Evolutionary conservation across 2,113 vertebrate species (phyloP).

Genomic region (Pleuronectes platessa): DNA sequence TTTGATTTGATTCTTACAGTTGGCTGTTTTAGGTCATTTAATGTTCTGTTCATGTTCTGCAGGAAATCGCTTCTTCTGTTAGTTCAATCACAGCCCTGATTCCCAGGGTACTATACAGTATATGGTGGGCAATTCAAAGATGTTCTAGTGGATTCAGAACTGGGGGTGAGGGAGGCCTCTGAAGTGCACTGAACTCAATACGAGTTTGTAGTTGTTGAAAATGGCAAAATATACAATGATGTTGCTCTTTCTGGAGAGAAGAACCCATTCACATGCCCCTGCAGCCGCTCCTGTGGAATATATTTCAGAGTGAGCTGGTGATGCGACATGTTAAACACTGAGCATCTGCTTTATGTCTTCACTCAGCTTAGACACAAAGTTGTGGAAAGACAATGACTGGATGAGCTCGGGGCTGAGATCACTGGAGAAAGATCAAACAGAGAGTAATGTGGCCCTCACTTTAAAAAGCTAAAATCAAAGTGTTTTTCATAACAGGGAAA

Average conservation of each 20-base stretch:
- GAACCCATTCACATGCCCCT: neutral
- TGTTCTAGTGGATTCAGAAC: neutral
- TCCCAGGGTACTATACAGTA: neutral
- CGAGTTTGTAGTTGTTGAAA: neutral
- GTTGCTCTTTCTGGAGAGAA: neutral
- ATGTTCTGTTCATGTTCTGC: neutral
- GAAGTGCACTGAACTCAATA: neutral
- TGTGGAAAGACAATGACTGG: constrained; percentile 10
- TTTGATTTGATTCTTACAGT: neutral
- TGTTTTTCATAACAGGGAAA: constrained; percentile 18
- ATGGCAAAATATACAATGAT: neutral
- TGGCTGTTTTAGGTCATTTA: neutral
- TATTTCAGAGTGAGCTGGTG: neutral
- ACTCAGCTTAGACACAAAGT: neutral
- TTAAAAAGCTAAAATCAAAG: constrained; percentile 49
- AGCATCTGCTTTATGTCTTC: neutral
- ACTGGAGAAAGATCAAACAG: constrained; percentile 28
- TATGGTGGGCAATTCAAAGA: neutral
- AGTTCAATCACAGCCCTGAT: neutral
- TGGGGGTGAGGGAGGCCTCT: neutral
- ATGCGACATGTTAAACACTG: neutral
- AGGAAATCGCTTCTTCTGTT: neutral
- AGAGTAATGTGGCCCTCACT: constrained; percentile 35
- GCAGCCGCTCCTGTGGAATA: neutral
- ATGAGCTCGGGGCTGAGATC: constrained; percentile 11